Percentiles rank a stretch among this genome's conserved stretches.
Conservation (phyloP, 2,888 invertebrate species). For the Eupeodes luniger region DNA sequence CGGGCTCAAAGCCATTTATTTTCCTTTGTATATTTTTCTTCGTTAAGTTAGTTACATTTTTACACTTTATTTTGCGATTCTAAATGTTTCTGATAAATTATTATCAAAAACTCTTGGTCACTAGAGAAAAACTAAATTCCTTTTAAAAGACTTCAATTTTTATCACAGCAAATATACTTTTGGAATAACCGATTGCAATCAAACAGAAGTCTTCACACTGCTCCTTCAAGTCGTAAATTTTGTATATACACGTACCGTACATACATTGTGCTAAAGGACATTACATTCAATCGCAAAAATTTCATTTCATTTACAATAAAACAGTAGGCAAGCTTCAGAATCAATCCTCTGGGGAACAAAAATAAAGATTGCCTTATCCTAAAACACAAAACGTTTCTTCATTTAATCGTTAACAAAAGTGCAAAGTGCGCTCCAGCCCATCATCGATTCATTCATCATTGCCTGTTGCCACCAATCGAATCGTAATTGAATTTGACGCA, state of each 20-base stretch:
- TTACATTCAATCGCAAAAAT: slow-evolving; percentile 21
- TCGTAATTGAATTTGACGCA: slow-evolving; percentile 73
- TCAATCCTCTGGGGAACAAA: slow-evolving; percentile 9
- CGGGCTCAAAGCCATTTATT: too few relatives aligned
- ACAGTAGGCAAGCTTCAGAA: neutral
- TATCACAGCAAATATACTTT: too few relatives aligned
- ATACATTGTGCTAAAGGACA: neutral
- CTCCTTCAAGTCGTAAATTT: neutral
- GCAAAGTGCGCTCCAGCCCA: slow-evolving; percentile 67
- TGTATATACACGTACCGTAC: neutral
- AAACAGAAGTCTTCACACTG: slow-evolving; percentile 5
- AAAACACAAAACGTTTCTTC: slow-evolving; percentile 63
- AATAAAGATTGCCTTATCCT: slow-evolving; percentile 11
- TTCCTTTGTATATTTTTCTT: too few relatives aligned
- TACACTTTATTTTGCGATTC: too few relatives aligned
- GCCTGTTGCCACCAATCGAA: slow-evolving; percentile 68
- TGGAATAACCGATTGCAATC: neutral
- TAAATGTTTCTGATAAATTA: too few relatives aligned
- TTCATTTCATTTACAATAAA: neutral
- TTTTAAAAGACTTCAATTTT: too few relatives aligned
- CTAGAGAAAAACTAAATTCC: too few relatives aligned
- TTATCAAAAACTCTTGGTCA: too few relatives aligned
- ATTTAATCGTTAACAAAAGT: slow-evolving; percentile 59
- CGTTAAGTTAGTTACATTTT: too few relatives aligned
- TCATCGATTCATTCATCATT: slow-evolving; percentile 63